Evolutionary conservation across 30 jellyfish, hydroid and myxozoan genomes (phyloP).

Genomic region (Turritopsis rubra): DNA sequence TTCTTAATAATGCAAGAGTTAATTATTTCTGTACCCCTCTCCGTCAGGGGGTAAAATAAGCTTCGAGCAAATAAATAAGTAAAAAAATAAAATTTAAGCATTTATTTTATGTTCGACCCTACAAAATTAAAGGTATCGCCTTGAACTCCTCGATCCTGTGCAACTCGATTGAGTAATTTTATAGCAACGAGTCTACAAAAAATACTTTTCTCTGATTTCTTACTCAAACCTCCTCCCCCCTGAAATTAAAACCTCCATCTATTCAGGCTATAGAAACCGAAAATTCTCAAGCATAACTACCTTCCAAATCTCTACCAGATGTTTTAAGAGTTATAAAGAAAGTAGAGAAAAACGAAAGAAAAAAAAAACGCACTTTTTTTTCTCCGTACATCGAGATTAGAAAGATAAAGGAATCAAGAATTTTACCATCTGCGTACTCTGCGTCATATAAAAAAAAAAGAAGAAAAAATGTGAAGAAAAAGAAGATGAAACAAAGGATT

Average conservation of each 20-base stretch:
- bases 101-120: too few relatives aligned
- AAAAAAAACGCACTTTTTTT: background rate
- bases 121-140: too few relatives aligned
- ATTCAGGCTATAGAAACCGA: background rate
- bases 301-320: conserved; percentile 14
- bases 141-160: too few relatives aligned
- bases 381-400: background rate
- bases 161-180: too few relatives aligned
- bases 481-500: background rate
- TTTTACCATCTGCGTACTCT: background rate
- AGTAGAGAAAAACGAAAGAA: background rate
- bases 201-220: background rate
- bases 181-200: too few relatives aligned
- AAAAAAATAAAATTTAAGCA: background rate
- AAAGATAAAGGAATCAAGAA: background rate
- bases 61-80: background rate
- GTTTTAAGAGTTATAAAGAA: background rate
- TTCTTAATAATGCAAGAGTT: conserved; percentile 10
- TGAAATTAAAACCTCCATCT: background rate
- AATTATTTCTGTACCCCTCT: background rate
- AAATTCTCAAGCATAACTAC: conserved; percentile 10
- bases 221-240: background rate
- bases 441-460: background rate
- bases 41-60: background rate
- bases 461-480: background rate